Evolutionary conservation across 2,797 vertebrate species (phyloP).

Genomic region (Melanotaenia boesemani): DNA sequence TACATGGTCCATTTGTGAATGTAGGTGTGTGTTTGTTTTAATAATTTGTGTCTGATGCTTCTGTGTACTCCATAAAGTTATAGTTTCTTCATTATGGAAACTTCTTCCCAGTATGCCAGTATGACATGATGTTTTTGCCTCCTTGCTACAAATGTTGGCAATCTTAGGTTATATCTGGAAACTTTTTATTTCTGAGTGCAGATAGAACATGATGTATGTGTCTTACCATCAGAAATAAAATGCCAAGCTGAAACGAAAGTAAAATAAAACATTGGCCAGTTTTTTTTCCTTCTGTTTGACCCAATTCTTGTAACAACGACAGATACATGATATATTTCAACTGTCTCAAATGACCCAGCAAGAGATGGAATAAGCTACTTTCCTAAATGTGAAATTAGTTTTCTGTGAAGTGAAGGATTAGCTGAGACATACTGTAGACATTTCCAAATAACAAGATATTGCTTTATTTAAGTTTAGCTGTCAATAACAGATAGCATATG

Average conservation of each 20-base stretch:
- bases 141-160: no score
- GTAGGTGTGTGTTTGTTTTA: background rate
- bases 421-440: background rate
- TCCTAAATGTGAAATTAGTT: background rate
- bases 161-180: background rate
- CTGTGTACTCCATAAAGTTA: background rate
- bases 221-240: no score
- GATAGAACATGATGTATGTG: no score
- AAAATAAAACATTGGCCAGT: no score
- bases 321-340: no score
- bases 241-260: no score
- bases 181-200: background rate
- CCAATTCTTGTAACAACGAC: no score
- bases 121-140: no score
- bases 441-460: background rate
- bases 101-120: no score
- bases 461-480: background rate
- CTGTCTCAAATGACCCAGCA: no score
- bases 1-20: background rate
- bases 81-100: background rate
- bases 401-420: background rate
- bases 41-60: background rate
- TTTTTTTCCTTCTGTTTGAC: no score
- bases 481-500: background rate
- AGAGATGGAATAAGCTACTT: background rate